Base-by-base conservation (phyloP, 30 jellyfish, hydroid and myxozoan genomes). In the Chironex yamaguchii region DNA sequence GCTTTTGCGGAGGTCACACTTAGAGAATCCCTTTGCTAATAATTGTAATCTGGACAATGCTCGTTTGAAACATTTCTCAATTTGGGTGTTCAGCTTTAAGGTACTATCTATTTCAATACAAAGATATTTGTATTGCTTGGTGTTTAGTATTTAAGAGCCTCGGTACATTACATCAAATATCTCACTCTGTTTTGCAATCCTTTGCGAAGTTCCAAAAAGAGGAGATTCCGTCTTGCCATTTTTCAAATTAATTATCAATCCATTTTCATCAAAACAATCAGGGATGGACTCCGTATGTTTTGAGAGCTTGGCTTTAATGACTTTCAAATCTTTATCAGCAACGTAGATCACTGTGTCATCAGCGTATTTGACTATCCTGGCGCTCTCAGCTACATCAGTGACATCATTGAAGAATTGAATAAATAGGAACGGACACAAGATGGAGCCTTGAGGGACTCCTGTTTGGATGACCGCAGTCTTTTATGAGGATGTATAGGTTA, bases 301-400 rank as follows among this genome's bases (percentile, higher is more conserved):
- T 64, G 91, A 63, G 48, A 81, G 91, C 84, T 66, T 67, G 67
- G 79, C 3, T 0, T 82, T 82, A 49, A 82, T 82, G 66, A 66
- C 86, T n/a, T 49, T 52, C n/a, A 82, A 1, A 69, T 82, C 69
- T 66, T 52, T 82, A 69, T 82, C 91, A 65, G 91, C 91, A 35
- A 81, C 84, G 69, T 67, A 66, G 67, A 67, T 50, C 66, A 84
- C 94, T 12, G 92, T 67, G 67, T 82, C 92, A 52, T 82, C 87
- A 68, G 92, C 92, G 69, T 82, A 68, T 63, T 82, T 82, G n/a
- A 84, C 64, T 0, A 69, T 84, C 58, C 62, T 32, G 30, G 87
- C 87, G 34, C 81, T 51, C 20, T 49, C 33, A 42, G 62, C 67
- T 52, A 53, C 81, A 80, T 63, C 67, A 11, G 84, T 71, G 62